Evolutionary conservation across 2,888 invertebrate species (phyloP).

Genomic region (Calameuta pallipes): DNA sequence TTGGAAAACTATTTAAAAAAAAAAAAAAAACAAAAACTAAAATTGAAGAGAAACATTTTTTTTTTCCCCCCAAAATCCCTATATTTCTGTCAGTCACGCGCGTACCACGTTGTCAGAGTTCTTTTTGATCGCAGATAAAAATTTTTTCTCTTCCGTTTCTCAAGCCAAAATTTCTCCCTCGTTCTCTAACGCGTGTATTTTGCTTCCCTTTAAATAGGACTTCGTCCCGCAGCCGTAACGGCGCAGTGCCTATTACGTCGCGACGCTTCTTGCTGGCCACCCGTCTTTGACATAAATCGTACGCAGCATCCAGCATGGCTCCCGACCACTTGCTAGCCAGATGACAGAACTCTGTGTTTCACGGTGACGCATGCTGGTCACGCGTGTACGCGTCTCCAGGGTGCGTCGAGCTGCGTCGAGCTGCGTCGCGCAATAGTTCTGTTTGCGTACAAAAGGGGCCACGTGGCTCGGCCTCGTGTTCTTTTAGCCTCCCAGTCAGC

Average conservation of each 20-base stretch:
- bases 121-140: no score
- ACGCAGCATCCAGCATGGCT: conserved; percentile 19
- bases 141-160: no score
- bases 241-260: neutral
- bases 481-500: conserved; percentile 19
- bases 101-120: rapidly evolving
- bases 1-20: no score
- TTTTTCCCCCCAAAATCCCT: no score
- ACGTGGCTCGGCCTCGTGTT: conserved; percentile 25
- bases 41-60: no score
- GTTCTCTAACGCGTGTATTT: no score
- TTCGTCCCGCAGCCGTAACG: no score
- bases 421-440: conserved; percentile 1
- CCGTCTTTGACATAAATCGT: conserved; percentile 7
- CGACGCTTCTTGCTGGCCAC: neutral
- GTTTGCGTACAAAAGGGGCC: conserved; percentile 17
- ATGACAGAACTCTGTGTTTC: conserved; percentile 46
- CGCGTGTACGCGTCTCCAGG: conserved; percentile 18
- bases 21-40: no score
- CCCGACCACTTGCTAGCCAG: conserved; percentile 51
- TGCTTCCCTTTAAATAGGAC: no score
- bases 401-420: neutral
- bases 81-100: no score
- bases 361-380: conserved; percentile 26
- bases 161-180: no score